A percentile compares a stretch with the other conserved stretches of the same genome.
phyloP scores from a whole-genome alignment of 2,113 vertebrate genomes.

The Bos indicus region DNA sequence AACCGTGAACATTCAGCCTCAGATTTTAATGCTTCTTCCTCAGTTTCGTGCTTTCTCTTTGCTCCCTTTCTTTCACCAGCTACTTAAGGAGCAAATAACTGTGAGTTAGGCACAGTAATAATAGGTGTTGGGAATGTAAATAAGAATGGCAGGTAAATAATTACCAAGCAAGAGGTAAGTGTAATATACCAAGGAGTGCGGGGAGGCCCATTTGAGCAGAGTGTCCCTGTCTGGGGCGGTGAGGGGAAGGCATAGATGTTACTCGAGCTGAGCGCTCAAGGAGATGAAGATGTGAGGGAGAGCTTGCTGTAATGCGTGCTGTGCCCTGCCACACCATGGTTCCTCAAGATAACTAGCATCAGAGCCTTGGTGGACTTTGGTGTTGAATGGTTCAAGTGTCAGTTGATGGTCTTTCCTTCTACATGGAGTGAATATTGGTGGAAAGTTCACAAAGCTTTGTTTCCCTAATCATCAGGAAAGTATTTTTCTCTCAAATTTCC shows the following conservation, averaged over 20 bases:
- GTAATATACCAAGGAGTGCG: not conserved
- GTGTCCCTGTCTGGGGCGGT: not conserved
- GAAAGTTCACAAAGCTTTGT: not conserved
- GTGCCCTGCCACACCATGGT: accelerated
- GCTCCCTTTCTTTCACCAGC: not conserved
- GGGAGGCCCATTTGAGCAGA: not conserved
- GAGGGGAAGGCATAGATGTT: not conserved
- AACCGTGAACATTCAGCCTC: not conserved
- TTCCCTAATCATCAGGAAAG: not conserved
- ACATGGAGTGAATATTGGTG: not conserved
- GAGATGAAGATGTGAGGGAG: not conserved
- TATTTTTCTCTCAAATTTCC: not conserved
- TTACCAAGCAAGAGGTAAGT: not conserved
- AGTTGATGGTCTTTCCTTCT: not conserved
- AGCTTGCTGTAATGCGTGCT: not conserved
- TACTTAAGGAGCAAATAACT: not conserved
- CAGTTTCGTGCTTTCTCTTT: not conserved
- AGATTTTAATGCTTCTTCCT: not conserved
- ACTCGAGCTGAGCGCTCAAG: not conserved
- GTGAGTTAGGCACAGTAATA: not conserved
- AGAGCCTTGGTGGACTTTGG: not conserved
- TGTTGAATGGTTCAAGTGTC: not conserved
- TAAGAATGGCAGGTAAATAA: not conserved
- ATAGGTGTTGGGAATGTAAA: not conserved
- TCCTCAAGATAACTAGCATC: not conserved